Base-by-base conservation (phyloP, 2,888 invertebrate genomes). In the Scaptomyza tumidula region DNA sequence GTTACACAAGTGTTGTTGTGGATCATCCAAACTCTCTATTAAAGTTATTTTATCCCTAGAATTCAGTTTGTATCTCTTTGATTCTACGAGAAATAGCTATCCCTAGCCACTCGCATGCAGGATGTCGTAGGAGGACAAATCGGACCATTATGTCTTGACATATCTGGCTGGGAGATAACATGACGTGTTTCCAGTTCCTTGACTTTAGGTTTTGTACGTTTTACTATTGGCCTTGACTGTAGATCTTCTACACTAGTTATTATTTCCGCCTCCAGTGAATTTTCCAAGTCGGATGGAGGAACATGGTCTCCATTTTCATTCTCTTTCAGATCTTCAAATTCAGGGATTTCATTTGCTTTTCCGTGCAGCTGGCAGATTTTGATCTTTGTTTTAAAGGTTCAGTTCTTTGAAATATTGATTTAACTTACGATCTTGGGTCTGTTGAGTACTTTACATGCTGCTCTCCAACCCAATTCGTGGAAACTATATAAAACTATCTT, bases 21-120 rank as follows among this genome's bases (percentile, higher is more conserved):
- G 53, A 65, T 77, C 49, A 65, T 62, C 31, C 43, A 60, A 46
- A 60, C 63, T 69, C 65, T 75, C 70, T 69, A 85, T 72, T 80
- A 82, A 80, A 82, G 83, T 65, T 70, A 11, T 65, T 57, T 48
- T 46, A 75, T 75, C 57, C 56, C 41, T 19, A 35, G 5, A 9
- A 19, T 43, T 45, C n/a, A 14, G 27, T 48, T 50, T 50, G 61
- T 48, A 49, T 6, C 3, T 54, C 39, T 46, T 35, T 54, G 1
- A 19, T 19, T 10, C 69, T 75, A 91, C 0, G 91, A 91, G 59
- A 91, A 91, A 63, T 91, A 91, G 62, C 91, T 91, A 65, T 91
- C 86, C 3, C 91, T 81, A n/a, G 78, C 71, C 31, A 90, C 35
- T 1, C 89, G 88, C 88, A 89, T 90, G 64, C 86, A 84, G 2